Evolutionary conservation across 2,797 vertebrate species (phyloP).

Genomic region (Bradypodion ventrale): DNA sequence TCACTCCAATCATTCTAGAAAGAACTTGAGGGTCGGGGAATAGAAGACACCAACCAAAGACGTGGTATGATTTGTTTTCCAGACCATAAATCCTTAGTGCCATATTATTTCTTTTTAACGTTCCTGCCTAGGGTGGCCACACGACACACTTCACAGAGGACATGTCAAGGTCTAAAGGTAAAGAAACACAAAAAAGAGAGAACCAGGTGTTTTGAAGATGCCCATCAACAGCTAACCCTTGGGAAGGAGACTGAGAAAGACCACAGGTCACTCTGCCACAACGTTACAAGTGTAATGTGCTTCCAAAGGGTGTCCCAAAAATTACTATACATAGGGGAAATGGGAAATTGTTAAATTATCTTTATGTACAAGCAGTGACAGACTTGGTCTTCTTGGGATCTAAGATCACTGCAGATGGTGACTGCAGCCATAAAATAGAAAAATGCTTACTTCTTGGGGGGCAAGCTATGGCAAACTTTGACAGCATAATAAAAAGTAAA

Average conservation of each 20-base stretch:
- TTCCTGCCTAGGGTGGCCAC: background rate
- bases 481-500: no score
- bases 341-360: no score
- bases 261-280: background rate
- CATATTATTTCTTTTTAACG: background rate
- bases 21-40: background rate
- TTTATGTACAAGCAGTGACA: no score
- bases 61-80: background rate
- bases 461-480: no score
- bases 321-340: no score
- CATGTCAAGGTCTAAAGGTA: background rate
- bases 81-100: background rate
- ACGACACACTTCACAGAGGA: background rate
- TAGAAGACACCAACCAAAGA: background rate
- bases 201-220: background rate
- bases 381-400: no score
- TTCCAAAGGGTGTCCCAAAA: no score
- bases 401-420: no score
- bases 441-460: no score
- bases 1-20: slow-evolving; percentile 30
- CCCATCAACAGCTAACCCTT: no score
- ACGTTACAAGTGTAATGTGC: no score
- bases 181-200: background rate
- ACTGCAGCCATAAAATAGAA: no score
- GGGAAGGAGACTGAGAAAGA: background rate